Percentiles rank a stretch among this genome's conserved stretches.
Conservation (phyloP, 2,113 vertebrate species). For the Myotis yumanensis region DNA sequence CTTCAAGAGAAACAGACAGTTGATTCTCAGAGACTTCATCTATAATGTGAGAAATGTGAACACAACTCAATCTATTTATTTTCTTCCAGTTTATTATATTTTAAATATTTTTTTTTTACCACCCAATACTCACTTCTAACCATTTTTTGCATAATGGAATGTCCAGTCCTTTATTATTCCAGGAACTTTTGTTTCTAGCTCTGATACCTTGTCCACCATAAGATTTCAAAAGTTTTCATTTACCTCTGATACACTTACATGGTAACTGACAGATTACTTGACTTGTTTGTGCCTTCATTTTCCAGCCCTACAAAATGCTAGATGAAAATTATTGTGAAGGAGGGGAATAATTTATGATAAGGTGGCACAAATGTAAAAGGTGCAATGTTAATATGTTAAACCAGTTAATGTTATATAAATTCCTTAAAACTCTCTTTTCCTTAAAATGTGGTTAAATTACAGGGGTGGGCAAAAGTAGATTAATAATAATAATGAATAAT, state of each 20-base stretch:
- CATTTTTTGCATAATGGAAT: background rate
- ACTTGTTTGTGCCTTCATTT: background rate
- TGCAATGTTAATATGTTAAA: background rate
- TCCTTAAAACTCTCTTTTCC: background rate
- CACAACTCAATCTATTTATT: background rate
- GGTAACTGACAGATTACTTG: background rate
- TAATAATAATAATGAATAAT: background rate
- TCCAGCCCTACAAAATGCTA: background rate
- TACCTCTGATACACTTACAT: background rate
- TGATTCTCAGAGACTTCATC: background rate
- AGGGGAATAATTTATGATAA: background rate
- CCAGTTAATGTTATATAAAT: background rate
- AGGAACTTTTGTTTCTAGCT: background rate
- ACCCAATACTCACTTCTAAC: background rate
- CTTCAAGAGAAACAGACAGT: background rate
- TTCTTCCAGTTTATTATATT: background rate
- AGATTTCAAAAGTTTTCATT: slow-evolving; percentile 9
- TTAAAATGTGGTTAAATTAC: background rate
- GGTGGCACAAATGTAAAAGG: background rate
- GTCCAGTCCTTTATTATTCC: background rate
- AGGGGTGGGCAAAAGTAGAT: background rate
- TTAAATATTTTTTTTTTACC: background rate
- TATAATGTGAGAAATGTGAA: background rate
- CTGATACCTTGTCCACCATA: background rate
- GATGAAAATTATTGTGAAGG: background rate